Conservation (phyloP, 2,888 invertebrate genomes). For the Cloeon dipterum region DNA sequence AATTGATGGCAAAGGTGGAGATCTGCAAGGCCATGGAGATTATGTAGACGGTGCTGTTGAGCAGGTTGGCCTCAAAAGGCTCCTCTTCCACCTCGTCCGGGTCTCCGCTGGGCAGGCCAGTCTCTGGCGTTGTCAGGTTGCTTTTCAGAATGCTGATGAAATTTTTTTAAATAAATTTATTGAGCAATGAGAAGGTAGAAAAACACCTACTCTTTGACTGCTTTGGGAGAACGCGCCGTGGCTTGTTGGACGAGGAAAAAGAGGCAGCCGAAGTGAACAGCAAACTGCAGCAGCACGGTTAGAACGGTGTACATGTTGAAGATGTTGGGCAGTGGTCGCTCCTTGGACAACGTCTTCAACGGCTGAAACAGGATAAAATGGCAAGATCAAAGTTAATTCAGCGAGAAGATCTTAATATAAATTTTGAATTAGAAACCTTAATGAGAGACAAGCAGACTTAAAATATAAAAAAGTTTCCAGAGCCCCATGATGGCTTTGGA, state of each 20-base stretch:
- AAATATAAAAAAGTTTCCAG: no score
- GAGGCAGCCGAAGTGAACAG: slow-evolving; percentile 79
- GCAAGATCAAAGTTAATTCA: no score
- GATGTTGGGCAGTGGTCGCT: slow-evolving; percentile 91
- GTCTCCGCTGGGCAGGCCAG: no score
- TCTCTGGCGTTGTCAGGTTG: background rate
- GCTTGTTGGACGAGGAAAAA: slow-evolving; percentile 75
- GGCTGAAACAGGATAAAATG: no score
- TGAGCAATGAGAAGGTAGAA: background rate
- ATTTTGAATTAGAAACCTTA: no score
- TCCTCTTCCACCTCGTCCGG: slow-evolving; percentile 31
- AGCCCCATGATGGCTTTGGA: no score
- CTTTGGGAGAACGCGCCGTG: slow-evolving; percentile 36
- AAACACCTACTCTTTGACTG: slow-evolving; percentile 25
- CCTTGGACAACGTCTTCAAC: slow-evolving; percentile 71
- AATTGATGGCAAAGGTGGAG: slow-evolving; percentile 96
- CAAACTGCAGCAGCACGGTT: slow-evolving; percentile 85
- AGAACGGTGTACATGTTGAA: slow-evolving; percentile 93
- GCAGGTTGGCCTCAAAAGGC: slow-evolving; percentile 75
- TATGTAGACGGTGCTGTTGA: slow-evolving; percentile 96
- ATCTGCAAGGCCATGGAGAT: slow-evolving; percentile 94
- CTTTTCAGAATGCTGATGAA: background rate
- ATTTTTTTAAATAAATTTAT: background rate
- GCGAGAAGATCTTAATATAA: no score
- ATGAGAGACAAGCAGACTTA: no score